These are phyloP conservation scores for Oceanodroma tethys DNA, from an alignment of 2,113 vertebrate genomes.

Conservation along the genomic window DNA sequence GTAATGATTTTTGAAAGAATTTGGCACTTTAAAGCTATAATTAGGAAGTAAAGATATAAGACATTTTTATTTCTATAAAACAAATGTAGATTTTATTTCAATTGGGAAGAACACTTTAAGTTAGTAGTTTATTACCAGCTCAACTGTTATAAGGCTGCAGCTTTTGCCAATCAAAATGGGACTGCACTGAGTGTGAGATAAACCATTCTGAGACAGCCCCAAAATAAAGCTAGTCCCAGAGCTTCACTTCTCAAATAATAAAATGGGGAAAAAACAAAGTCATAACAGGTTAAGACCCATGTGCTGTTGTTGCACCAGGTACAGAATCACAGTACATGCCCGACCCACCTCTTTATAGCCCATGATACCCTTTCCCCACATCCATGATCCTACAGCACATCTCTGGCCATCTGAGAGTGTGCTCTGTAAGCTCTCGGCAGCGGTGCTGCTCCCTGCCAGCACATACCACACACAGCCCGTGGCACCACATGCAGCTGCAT, in stretches of 20 bases:
- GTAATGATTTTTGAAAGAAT: neutral
- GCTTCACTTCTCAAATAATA: neutral
- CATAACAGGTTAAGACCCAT: neutral
- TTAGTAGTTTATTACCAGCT: neutral
- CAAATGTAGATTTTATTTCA: neutral
- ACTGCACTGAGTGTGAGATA: neutral
- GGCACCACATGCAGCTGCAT: accelerated
- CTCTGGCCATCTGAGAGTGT: neutral
- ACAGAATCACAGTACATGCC: accelerated
- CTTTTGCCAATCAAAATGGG: neutral
- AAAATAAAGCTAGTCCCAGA: neutral
- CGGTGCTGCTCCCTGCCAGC: neutral
- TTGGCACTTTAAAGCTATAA: neutral
- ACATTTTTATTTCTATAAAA: neutral
- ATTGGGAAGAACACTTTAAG: neutral
- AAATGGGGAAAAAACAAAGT: neutral
- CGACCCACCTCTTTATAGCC: neutral
- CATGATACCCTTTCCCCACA: neutral
- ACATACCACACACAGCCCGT: accelerated
- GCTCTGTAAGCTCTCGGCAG: neutral
- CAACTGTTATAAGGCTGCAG: neutral
- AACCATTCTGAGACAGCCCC: neutral
- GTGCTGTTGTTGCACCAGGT: neutral
- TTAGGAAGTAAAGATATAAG: neutral
- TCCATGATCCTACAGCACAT: no score